A percentile compares a stretch with the other conserved stretches of the same genome.
These are phyloP conservation scores for Machaerirhynchus nigripectus DNA, from an alignment of 2,113 vertebrate genomes.

Conservation along the genomic window DNA sequence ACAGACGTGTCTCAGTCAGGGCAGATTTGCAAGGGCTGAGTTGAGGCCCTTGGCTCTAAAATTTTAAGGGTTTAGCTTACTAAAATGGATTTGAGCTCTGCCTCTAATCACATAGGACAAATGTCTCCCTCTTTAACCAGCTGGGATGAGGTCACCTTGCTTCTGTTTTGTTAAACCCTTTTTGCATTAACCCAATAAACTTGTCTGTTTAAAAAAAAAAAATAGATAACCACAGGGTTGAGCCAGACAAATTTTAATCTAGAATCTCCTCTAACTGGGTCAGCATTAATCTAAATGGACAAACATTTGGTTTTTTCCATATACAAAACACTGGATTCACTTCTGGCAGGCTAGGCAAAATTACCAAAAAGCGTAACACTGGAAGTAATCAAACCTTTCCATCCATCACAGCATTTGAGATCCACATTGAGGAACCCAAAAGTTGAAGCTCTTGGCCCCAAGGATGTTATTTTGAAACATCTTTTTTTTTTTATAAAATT, in stretches of 20 bases:
- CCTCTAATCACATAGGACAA: neutral
- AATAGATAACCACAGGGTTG: neutral
- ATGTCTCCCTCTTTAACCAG: neutral
- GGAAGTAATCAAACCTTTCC: neutral
- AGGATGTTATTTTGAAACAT: neutral
- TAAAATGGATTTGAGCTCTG: conserved; percentile 6
- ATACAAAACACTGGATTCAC: neutral
- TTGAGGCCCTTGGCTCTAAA: neutral
- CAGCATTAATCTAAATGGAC: neutral
- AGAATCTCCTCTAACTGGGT: neutral
- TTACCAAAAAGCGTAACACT: neutral
- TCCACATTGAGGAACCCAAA: neutral
- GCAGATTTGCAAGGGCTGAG: neutral
- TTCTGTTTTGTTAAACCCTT: neutral
- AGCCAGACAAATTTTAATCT: conserved; percentile 4
- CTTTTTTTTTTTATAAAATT: neutral
- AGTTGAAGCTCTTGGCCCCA: neutral
- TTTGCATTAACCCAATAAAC: neutral
- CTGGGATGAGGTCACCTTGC: conserved; percentile 42
- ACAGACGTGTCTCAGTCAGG: neutral
- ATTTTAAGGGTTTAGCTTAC: neutral
- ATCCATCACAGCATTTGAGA: neutral
- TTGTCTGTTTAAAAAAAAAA: neutral
- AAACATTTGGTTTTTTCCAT: neutral
- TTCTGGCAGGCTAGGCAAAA: neutral